A percentile compares a stretch with the other conserved stretches of the same genome.
Evolutionary conservation across 2,113 vertebrate species (phyloP).

Genomic region (Otus sunia): DNA sequence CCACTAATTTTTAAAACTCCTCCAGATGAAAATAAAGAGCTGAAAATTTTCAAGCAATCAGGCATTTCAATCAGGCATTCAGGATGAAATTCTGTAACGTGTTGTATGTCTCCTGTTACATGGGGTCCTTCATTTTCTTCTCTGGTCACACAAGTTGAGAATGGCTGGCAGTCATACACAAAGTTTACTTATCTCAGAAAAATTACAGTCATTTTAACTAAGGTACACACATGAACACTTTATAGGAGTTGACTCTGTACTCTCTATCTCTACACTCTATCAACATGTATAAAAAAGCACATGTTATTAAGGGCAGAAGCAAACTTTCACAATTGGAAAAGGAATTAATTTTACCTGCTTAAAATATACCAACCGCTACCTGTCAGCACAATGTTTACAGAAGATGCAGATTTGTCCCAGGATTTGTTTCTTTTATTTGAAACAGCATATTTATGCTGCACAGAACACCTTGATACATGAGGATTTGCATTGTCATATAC

Average conservation of each 20-base stretch:
- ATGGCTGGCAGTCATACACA: neutral
- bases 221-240: neutral
- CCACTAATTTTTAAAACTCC: neutral
- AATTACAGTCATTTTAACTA: neutral
- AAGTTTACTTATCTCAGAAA: neutral
- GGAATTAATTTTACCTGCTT: neutral
- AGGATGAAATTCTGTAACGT: neutral
- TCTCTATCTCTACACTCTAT: neutral
- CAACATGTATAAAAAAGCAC: neutral
- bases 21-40: neutral
- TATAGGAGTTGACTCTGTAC: neutral
- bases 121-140: neutral
- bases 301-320: neutral
- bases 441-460: neutral
- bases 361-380: neutral
- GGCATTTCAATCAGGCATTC: neutral
- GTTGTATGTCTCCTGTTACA: neutral
- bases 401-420: neutral
- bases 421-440: neutral
- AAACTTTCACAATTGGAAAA: neutral
- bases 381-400: neutral
- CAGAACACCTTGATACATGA: neutral
- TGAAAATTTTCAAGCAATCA: neutral
- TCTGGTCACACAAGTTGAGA: neutral
- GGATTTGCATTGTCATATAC: constrained; percentile 3